phyloP scores from a whole-genome alignment of 2,113 vertebrate genomes.

The Campylorhamphus procurvoides region DNA sequence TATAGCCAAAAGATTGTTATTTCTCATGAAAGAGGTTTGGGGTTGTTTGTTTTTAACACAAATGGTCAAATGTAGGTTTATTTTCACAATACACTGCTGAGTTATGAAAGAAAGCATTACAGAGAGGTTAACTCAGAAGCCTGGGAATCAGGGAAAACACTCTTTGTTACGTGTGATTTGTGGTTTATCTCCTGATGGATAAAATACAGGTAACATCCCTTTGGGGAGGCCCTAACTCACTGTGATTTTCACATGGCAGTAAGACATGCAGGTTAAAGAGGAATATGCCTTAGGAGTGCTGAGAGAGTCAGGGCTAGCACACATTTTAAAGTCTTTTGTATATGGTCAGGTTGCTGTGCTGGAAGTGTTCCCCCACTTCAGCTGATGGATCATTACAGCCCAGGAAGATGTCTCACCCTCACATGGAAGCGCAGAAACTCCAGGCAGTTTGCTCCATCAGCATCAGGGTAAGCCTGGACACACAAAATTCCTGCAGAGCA shows the following conservation, averaged over 20 bases:
- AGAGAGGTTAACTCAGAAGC: background rate
- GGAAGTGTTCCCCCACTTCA: fast-evolving
- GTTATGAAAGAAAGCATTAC: background rate
- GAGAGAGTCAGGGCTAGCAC: background rate
- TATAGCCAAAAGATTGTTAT: background rate
- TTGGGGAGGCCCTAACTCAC: background rate
- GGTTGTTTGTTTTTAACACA: background rate
- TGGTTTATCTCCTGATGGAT: background rate
- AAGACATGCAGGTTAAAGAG: background rate
- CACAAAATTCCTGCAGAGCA: background rate
- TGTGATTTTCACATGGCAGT: background rate
- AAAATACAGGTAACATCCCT: background rate
- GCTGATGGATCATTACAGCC: background rate
- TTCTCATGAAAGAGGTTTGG: background rate
- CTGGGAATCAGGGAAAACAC: background rate
- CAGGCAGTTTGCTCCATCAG: background rate
- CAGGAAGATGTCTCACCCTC: background rate
- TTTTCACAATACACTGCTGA: background rate
- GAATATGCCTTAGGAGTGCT: fast-evolving
- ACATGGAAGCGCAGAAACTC: background rate
- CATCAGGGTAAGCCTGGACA: background rate
- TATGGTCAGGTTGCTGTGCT: background rate
- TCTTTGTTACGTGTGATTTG: background rate
- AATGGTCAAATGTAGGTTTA: background rate
- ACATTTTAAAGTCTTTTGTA: background rate